phyloP scores from a whole-genome alignment of 2,888 invertebrate genomes.

The Drosophila tanythrix region DNA sequence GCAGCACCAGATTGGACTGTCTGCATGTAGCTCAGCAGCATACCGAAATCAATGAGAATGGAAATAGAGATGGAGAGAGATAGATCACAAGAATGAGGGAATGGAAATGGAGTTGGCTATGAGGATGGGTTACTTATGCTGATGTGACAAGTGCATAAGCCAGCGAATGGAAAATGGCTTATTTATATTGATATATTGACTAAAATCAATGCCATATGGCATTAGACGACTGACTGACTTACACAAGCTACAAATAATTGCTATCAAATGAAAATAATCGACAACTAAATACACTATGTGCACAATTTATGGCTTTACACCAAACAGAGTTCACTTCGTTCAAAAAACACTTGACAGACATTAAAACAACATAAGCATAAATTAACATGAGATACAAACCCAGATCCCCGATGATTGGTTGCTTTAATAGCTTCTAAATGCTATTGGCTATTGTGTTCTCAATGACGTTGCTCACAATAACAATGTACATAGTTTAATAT shows the following conservation, averaged over 20 bases:
- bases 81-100: neutral
- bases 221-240: conserved; percentile 18
- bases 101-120: neutral
- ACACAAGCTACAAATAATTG: conserved; percentile 32
- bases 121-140: conserved; percentile 52
- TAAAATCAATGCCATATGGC: conserved; percentile 70
- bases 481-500: conserved; percentile 9
- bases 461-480: neutral
- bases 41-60: conserved; percentile 6
- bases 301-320: neutral
- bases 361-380: neutral
- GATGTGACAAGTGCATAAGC: conserved; percentile 77
- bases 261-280: conserved; percentile 6
- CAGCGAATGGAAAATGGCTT: conserved; percentile 62
- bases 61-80: conserved; percentile 22
- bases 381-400: neutral
- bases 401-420: neutral
- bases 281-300: conserved; percentile 4
- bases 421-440: neutral
- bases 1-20: conserved; percentile 72
- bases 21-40: conserved; percentile 41
- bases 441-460: neutral
- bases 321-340: neutral
- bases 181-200: conserved; percentile 75
- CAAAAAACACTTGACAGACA: neutral